Base-by-base conservation (phyloP, 1,140 invertebrate genomes). In the Drosophila insularis region DNA sequence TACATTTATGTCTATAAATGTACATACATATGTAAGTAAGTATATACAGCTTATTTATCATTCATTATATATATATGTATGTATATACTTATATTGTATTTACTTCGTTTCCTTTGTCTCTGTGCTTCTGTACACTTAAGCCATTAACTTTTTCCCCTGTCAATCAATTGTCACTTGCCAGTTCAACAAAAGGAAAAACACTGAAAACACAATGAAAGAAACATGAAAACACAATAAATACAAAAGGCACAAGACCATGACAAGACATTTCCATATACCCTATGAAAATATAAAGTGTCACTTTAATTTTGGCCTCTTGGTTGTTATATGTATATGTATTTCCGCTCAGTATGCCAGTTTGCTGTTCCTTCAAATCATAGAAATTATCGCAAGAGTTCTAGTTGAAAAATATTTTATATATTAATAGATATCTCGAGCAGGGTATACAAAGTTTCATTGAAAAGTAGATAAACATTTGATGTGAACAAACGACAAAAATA, bases 91-190 rank as follows among this genome's bases (percentile, higher is more conserved):
- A 10, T 56, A 14, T 56, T 35, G 23, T 56, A 35, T 56, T 27
- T 56, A 40, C 43, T 50, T 21, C 17, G 19, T 21, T 21, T 50
- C 17, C 17, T 50, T 50, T 50, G 43, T 19, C 43, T 50, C 17
- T 50, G 14, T 62, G 10, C 8, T 54, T 43, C 63, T 31, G 62
- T 56, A 63, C 54, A 69, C 62, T 71, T 86, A 87, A 81, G 74
- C 78, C 82, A 86, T 86, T 86, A 86, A 85, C 78, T 85, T 86
- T 81, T 81, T 50, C 27, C 55, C 55, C 81, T 78, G 81, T 86
- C 82, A 87, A 87, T 86, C 82, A 86, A 86, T 81, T 86, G 81
- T 86, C 82, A 79, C 71, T 75, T 63, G 63, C 56, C 53, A 37
- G 53, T 50, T 21, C 54, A 62, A 59, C 40, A 65, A 40, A 74